A percentile compares a stretch with the other conserved stretches of the same genome.
Conservation (phyloP, 2,113 vertebrate species). For the Malaclemys terrapin region DNA sequence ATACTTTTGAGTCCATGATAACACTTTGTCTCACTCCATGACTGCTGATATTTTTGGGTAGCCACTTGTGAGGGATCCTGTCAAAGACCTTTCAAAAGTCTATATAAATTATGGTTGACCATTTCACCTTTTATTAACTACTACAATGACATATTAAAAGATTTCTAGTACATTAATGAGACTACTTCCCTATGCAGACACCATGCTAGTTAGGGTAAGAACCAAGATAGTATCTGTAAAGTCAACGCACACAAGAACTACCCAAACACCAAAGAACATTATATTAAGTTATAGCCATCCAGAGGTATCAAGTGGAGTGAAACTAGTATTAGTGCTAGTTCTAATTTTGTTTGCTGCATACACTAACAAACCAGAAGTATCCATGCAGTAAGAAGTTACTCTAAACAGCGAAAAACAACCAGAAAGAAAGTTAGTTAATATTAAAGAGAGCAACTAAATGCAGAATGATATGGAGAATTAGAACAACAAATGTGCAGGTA, state of each 20-base stretch:
- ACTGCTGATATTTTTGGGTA: not conserved
- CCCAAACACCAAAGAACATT: not conserved
- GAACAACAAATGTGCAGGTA: not conserved
- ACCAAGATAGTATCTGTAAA: not conserved
- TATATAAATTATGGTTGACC: no score
- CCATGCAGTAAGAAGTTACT: not conserved
- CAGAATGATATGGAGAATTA: not conserved
- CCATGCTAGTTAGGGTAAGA: no score
- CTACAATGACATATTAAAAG: no score
- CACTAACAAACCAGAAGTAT: not conserved
- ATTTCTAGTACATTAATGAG: no score
- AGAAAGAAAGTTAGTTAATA: not conserved
- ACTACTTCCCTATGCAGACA: no score
- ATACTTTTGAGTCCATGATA: not conserved
- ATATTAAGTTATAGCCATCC: not conserved
- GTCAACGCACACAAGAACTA: not conserved
- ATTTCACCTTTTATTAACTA: no score
- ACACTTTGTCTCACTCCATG: not conserved
- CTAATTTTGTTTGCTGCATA: not conserved
- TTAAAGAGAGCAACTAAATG: not conserved
- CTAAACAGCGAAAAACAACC: not conserved
- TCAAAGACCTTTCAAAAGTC: not conserved
- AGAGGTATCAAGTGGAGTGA: no score
- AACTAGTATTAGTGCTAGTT: not conserved
- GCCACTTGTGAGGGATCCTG: not conserved